phyloP scores from a whole-genome alignment of 2,888 invertebrate species.

The Theretra japonica region DNA sequence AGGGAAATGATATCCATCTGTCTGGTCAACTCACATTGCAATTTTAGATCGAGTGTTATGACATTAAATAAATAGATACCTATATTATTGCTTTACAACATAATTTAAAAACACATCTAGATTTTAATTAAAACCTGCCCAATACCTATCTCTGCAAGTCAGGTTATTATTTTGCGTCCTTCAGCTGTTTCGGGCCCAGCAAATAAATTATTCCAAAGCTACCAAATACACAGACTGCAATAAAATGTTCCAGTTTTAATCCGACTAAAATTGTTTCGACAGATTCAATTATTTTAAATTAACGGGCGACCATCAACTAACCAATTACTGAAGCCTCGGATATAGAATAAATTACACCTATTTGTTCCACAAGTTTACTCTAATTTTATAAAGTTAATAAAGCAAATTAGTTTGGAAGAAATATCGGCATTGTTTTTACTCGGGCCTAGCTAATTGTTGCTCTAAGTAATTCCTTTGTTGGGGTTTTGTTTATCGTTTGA shows the following conservation, averaged over 20 bases:
- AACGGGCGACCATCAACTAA: slow-evolving; percentile 47
- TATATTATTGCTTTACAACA: too few species aligned
- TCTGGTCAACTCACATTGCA: too few species aligned
- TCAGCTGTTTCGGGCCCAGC: background rate
- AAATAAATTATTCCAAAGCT: background rate
- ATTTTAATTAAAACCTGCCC: too few species aligned
- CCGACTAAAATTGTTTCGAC: slow-evolving; percentile 4
- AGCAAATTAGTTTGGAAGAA: slow-evolving; percentile 20
- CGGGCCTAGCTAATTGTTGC: background rate
- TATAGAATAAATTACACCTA: slow-evolving; percentile 42
- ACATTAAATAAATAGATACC: too few species aligned
- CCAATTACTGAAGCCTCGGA: slow-evolving; percentile 44
- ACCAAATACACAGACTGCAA: background rate
- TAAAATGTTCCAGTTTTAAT: slow-evolving; percentile 24
- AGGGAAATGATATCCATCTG: too few species aligned
- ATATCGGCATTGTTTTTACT: slow-evolving; percentile 26
- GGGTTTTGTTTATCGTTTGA: slow-evolving; percentile 9
- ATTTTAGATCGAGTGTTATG: too few species aligned
- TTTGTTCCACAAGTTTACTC: slow-evolving; percentile 36
- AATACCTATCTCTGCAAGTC: too few species aligned
- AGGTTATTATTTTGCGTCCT: too few species aligned
- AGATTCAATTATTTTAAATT: slow-evolving; percentile 45
- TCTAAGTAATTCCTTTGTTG: slow-evolving; percentile 19
- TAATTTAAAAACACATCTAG: too few species aligned
- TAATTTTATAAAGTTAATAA: slow-evolving; percentile 45